Base-by-base conservation (phyloP, 2,113 vertebrate species). In the Bucco capensis region DNA sequence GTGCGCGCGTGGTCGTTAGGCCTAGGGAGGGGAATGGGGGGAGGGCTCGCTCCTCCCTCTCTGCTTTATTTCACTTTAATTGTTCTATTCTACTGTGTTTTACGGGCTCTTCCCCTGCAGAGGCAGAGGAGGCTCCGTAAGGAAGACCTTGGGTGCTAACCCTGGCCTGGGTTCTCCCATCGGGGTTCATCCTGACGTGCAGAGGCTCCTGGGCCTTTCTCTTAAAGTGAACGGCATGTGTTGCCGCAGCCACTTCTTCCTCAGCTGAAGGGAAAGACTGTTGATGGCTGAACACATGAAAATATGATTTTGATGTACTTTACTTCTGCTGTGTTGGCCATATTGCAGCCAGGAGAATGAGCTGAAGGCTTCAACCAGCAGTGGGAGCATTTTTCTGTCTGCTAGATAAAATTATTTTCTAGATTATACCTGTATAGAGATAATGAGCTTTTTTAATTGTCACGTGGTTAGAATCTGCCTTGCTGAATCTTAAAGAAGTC, bases 221-320 rank as follows among this genome's bases (percentile, higher is more conserved):
- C 13, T 0, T 22, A 9, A 3, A 22, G 9, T 10, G 77, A 5
- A 8, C 0, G 37, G 21, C 4, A 2, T 19, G n/a, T 5, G 11
- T 42, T 2, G 12, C 53, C 1, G 51, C 8, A 10, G 58, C 27
- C 8, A 25, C 40, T 5, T 31, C 10, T 27, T 24, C 31, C 47
- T 44, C 28, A 2, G 24, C 11, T 2, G 10, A 14, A 17, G 24
- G 18, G 19, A 5, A 5, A 11, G n/a, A 23, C 37, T 15, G 54
- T 0, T 10, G 27, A 2, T 42, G 30, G 8, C 18, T 37, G 11
- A 5, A 6, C 6, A 1, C 22, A 17, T 5, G 5, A 28, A 46
- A 15, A n/a, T 4, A 10, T 0, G 2, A 0, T 5, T 49, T 27
- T 47, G 5, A 1, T 8, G 38, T 15, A 1, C 15, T 28, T 51